Conservation (phyloP, 2,888 invertebrate species). For the Charanyca ferruginea region DNA sequence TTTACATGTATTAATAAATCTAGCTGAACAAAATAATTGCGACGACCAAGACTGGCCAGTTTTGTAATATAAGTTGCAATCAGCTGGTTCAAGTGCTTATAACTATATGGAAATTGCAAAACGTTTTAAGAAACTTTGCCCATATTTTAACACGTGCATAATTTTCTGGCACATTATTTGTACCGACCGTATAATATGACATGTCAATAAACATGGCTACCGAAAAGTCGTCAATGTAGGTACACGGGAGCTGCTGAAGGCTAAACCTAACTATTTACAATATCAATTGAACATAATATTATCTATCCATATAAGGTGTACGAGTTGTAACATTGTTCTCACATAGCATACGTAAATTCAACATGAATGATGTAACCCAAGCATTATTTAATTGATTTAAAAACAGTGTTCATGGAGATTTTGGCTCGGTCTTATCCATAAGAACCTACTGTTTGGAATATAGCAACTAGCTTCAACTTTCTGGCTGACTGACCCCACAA, state of each 20-base stretch:
- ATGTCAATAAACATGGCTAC: slow-evolving; percentile 25
- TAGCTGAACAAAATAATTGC: slow-evolving; percentile 38
- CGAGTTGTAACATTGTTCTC: no score
- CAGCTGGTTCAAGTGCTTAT: slow-evolving; percentile 43
- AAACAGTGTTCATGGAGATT: no score
- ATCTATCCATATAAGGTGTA: no score
- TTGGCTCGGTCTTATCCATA: no score
- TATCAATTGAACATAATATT: no score
- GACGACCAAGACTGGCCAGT: slow-evolving; percentile 5
- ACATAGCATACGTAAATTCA: no score
- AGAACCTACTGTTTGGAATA: no score
- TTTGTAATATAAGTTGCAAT: slow-evolving; percentile 44
- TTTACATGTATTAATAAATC: slow-evolving; percentile 55
- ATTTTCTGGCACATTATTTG: slow-evolving; percentile 18
- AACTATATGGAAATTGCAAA: slow-evolving; percentile 51
- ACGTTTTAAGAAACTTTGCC: slow-evolving; percentile 33
- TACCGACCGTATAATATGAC: neutral
- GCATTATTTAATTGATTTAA: no score
- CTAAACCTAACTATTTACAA: neutral
- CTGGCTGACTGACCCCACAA: no score
- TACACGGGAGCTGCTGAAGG: neutral
- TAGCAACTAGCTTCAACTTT: no score
- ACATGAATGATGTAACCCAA: no score
- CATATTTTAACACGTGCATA: slow-evolving; percentile 40
- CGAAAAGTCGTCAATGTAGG: neutral